These are phyloP conservation scores for Liasis olivaceus DNA, from an alignment of 2,797 vertebrate genomes.

Conservation along the genomic window DNA sequence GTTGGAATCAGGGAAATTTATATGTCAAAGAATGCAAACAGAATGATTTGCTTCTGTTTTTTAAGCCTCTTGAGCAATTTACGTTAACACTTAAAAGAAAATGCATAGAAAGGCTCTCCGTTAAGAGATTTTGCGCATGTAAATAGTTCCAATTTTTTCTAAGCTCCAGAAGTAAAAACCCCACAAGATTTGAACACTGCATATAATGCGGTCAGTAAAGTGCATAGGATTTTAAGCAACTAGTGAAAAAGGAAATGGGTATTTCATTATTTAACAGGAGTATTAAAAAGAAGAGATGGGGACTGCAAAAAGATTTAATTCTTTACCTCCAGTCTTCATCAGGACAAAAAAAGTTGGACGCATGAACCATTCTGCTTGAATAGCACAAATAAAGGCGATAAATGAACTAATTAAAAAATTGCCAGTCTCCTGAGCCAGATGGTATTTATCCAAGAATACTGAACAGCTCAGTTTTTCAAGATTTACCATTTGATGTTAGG, in stretches of 20 bases:
- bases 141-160: not conserved
- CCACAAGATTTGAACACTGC: not conserved
- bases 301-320: not conserved
- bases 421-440: not conserved
- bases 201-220: not conserved
- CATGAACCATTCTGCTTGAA: not conserved
- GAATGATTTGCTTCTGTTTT: not conserved
- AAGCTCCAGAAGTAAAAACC: not conserved
- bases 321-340: not conserved
- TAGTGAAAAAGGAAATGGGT: not conserved
- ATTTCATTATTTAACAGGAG: not conserved
- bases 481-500: conserved; percentile 4
- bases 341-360: not conserved
- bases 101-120: too few relatives aligned
- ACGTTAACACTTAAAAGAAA: not conserved
- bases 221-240: not conserved
- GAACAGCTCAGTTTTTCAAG: conserved; percentile 17
- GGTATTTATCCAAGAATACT: not conserved
- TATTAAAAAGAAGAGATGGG: not conserved
- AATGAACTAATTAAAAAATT: conserved; percentile 14
- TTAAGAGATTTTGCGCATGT: not conserved
- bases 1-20: not conserved
- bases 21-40: not conserved
- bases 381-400: not conserved
- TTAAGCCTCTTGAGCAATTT: not conserved